Conservation (phyloP, 2,797 vertebrate species). For the Chrysocyon brachyurus region DNA sequence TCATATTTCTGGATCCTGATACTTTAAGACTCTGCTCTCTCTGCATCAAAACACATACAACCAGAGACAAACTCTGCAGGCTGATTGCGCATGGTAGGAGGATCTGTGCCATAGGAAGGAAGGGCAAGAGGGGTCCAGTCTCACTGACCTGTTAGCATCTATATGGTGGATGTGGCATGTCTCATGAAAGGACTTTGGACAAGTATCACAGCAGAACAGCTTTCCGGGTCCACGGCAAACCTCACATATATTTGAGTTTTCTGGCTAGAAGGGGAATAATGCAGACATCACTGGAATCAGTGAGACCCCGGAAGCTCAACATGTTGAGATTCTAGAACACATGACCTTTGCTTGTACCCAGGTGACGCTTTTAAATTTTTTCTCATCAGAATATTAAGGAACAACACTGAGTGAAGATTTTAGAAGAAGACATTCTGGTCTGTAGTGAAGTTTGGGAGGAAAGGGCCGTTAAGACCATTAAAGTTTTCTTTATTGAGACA, state of each 20-base stretch:
- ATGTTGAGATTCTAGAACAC: background rate
- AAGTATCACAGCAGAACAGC: constrained; percentile 65
- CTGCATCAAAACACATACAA: background rate
- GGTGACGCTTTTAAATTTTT: background rate
- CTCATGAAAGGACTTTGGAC: constrained; percentile 74
- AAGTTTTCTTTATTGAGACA: background rate
- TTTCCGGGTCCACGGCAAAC: background rate
- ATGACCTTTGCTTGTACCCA: background rate
- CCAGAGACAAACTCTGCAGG: background rate
- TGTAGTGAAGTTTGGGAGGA: background rate
- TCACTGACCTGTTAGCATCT: constrained; percentile 31
- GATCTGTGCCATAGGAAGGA: background rate
- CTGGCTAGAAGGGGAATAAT: constrained; percentile 59
- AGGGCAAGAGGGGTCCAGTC: background rate
- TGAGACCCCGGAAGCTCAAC: background rate
- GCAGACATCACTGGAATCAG: background rate
- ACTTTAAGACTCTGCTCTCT: background rate
- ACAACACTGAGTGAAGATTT: background rate
- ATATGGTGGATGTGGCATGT: constrained; percentile 70
- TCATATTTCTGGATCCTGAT: background rate
- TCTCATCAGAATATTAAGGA: background rate
- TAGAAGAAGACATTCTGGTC: background rate
- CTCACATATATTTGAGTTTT: constrained; percentile 60
- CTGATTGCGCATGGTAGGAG: background rate
- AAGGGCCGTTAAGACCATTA: background rate